These are phyloP conservation scores for Tadarida brasiliensis DNA, from an alignment of 2,797 vertebrate species.

Conservation along the genomic window DNA sequence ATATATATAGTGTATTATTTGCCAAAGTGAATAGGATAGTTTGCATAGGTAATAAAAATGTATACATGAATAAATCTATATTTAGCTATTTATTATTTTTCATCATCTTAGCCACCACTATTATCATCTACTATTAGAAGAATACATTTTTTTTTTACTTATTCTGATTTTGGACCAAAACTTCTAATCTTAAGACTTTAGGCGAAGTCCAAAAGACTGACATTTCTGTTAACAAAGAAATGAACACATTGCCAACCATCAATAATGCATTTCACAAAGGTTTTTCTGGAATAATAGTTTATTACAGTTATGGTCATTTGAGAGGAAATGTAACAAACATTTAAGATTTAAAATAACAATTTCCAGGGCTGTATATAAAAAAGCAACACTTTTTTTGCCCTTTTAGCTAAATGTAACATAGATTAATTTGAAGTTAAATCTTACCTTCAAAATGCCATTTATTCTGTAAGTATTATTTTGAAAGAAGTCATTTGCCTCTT, in stretches of 20 bases:
- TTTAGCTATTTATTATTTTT: constrained; percentile 9
- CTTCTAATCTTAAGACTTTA: constrained; percentile 16
- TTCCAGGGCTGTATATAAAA: neutral
- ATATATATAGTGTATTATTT: neutral
- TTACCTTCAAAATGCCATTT: constrained; percentile 31
- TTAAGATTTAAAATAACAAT: constrained; percentile 41
- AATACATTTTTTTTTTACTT: constrained; percentile 35
- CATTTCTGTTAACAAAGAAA: constrained; percentile 61
- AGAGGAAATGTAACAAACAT: neutral
- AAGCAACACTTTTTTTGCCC: neutral
- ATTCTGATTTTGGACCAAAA: constrained; percentile 36
- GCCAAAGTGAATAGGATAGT: constrained; percentile 8
- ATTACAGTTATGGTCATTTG: neutral
- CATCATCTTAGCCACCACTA: neutral
- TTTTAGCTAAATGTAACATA: constrained; percentile 42
- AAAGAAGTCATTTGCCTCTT: constrained; percentile 50
- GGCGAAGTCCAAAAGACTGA: neutral
- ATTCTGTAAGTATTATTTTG: neutral
- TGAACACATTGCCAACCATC: neutral
- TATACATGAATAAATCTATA: neutral
- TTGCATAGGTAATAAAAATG: neutral
- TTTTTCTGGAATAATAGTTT: constrained; percentile 41
- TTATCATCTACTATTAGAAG: neutral
- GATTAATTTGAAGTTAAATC: constrained; percentile 41
- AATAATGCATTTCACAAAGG: constrained; percentile 35